Conservation (phyloP, 1,140 invertebrate species). For the Apis laboriosa region DNA sequence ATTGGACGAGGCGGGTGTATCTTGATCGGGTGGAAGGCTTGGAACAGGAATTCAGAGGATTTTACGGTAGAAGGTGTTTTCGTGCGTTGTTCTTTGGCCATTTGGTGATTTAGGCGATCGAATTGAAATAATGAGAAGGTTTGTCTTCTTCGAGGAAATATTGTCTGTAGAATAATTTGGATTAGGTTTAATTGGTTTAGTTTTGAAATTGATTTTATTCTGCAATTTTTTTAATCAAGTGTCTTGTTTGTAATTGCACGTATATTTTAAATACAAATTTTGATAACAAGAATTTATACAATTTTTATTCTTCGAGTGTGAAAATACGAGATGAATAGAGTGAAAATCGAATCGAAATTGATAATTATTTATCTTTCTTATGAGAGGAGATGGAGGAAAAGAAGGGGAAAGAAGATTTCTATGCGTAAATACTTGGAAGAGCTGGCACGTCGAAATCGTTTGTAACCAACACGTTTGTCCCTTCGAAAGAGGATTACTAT, state of each 20-base stretch:
- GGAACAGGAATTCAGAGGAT: neutral
- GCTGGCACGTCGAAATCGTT: conserved; percentile 21
- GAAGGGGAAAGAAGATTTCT: neutral
- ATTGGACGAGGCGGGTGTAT: conserved; percentile 5
- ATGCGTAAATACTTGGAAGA: conserved; percentile 8
- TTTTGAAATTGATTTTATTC: too few relatives aligned
- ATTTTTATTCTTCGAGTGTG: neutral
- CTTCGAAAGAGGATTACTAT: conserved; percentile 45
- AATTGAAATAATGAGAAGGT: neutral
- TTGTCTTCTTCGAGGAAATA: too few relatives aligned
- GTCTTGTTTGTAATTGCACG: too few relatives aligned
- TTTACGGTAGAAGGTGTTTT: neutral
- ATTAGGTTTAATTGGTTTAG: too few relatives aligned
- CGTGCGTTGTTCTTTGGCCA: neutral
- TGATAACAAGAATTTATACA: too few relatives aligned
- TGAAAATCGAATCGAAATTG: too few relatives aligned
- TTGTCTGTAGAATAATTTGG: too few relatives aligned
- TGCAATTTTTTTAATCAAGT: too few relatives aligned
- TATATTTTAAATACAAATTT: too few relatives aligned
- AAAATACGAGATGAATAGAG: neutral
- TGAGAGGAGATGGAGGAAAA: neutral
- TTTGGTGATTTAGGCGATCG: neutral
- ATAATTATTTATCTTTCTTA: neutral
- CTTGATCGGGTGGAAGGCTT: neutral
- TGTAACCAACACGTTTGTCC: conserved; percentile 36